phyloP scores from a whole-genome alignment of 2,888 invertebrate genomes.

The Orthonychiurus folsomi region DNA sequence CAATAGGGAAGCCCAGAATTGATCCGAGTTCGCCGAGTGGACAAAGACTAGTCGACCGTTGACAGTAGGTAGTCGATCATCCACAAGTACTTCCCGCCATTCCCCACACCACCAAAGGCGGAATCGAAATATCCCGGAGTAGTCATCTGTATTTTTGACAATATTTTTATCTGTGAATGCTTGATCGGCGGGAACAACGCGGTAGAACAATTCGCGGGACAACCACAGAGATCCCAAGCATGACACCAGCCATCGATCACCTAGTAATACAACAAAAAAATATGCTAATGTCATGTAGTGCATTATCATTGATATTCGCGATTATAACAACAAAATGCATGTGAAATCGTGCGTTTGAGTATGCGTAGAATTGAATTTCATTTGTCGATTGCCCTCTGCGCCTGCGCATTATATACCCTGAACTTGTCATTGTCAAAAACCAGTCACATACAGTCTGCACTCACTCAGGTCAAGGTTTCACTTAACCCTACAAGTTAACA shows the following conservation, averaged over 20 bases:
- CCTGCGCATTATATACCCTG: too few relatives aligned
- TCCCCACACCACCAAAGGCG: slow-evolving; percentile 89
- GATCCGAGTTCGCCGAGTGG: slow-evolving; percentile 67
- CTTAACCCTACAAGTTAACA: too few relatives aligned
- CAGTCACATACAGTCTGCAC: too few relatives aligned
- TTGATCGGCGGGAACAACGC: slow-evolving; percentile 86
- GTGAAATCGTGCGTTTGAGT: too few relatives aligned
- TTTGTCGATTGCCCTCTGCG: too few relatives aligned
- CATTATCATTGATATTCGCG: too few relatives aligned
- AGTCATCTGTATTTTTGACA: slow-evolving; percentile 43
- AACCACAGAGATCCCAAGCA: slow-evolving; percentile 76
- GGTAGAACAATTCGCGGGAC: slow-evolving; percentile 77
- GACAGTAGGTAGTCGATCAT: slow-evolving; percentile 79
- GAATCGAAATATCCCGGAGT: slow-evolving; percentile 76
- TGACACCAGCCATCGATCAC: slow-evolving; percentile 83
- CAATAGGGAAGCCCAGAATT: slow-evolving; percentile 79
- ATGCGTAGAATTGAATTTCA: too few relatives aligned
- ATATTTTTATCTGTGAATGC: slow-evolving; percentile 54
- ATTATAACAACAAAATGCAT: too few relatives aligned
- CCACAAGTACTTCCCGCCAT: slow-evolving; percentile 82
- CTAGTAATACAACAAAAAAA: too few relatives aligned
- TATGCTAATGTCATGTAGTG: too few relatives aligned
- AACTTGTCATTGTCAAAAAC: too few relatives aligned
- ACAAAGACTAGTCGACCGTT: slow-evolving; percentile 77
- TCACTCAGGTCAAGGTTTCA: too few relatives aligned